phyloP scores from a whole-genome alignment of 2,797 vertebrate species.

The Macropodus opercularis region DNA sequence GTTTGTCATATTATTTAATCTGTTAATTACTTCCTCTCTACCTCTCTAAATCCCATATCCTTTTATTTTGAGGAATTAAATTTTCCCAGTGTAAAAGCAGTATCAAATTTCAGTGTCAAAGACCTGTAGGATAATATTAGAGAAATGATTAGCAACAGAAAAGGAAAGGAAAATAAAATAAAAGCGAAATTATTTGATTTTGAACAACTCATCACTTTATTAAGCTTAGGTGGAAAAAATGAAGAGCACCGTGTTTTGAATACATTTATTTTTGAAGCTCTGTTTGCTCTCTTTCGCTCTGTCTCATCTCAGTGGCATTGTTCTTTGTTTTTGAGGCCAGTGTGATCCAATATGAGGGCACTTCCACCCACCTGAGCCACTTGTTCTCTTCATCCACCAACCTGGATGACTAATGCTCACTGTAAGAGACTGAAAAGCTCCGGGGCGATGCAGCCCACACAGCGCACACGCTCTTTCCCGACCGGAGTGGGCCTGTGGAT shows the following conservation, averaged over 20 bases:
- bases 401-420: slow-evolving; percentile 75
- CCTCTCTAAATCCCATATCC: not conserved
- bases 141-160: not conserved
- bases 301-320: slow-evolving; percentile 62
- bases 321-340: slow-evolving; percentile 67
- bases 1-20: not conserved
- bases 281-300: slow-evolving; percentile 38
- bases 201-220: not conserved
- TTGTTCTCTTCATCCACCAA: slow-evolving; percentile 75
- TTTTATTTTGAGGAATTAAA: slow-evolving; percentile 4
- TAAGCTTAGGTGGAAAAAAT: slow-evolving; percentile 11
- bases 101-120: not conserved
- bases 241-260: no score
- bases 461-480: slow-evolving; percentile 56
- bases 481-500: slow-evolving; percentile 56
- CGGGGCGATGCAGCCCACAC: slow-evolving; percentile 66
- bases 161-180: not conserved
- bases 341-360: slow-evolving; percentile 68
- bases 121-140: not conserved
- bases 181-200: not conserved
- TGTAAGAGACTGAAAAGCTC: slow-evolving; percentile 63
- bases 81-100: not conserved
- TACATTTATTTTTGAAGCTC: slow-evolving; percentile 37
- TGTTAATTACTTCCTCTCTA: not conserved
- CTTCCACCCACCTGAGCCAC: slow-evolving; percentile 76